A percentile compares a stretch with the other conserved stretches of the same genome.
phyloP scores from a whole-genome alignment of 2,888 invertebrate genomes.

The Pecten maximus region DNA sequence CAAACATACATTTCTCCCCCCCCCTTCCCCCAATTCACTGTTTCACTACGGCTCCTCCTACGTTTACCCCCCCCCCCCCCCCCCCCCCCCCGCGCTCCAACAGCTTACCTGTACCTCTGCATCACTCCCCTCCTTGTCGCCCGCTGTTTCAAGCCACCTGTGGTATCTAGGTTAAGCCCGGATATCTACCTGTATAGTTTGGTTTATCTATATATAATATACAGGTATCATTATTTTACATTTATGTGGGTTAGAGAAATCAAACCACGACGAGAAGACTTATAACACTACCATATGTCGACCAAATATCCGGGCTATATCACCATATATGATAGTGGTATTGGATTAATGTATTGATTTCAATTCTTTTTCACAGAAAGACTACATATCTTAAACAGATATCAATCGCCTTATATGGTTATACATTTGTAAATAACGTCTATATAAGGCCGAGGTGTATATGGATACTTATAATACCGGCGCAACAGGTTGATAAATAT shows the following conservation, averaged over 20 bases:
- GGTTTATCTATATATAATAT: background rate
- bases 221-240: background rate
- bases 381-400: too few relatives aligned
- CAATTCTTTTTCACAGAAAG: too few relatives aligned
- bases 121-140: background rate
- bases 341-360: too few relatives aligned
- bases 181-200: background rate
- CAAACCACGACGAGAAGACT: background rate
- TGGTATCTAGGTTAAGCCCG: background rate
- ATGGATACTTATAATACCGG: too few relatives aligned
- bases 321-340: background rate
- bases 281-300: background rate
- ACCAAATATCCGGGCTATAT: background rate
- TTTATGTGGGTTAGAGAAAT: background rate
- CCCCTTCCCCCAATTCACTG: too few relatives aligned
- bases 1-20: too few relatives aligned
- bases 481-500: too few relatives aligned
- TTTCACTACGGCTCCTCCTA: background rate
- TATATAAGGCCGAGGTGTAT: too few relatives aligned
- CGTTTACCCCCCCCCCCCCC: background rate
- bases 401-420: too few relatives aligned
- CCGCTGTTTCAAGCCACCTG: background rate
- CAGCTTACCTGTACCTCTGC: background rate
- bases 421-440: too few relatives aligned
- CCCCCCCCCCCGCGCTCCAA: background rate